Base-by-base conservation (phyloP, 2,113 vertebrate genomes). In the Paraplagusia blochii region DNA sequence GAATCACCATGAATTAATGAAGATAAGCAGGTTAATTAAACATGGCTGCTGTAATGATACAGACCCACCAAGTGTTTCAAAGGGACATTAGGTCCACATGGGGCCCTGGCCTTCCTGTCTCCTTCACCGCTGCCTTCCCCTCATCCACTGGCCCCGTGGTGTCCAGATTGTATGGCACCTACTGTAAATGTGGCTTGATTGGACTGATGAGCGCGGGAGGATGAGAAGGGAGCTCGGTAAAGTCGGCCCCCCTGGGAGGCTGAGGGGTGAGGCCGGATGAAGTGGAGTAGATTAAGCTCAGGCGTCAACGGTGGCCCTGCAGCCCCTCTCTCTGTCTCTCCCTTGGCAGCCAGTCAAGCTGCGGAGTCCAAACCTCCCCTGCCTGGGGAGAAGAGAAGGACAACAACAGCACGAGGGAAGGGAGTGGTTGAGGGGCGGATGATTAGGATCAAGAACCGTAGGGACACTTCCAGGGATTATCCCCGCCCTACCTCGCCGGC, bases 11-110 rank as follows among this genome's bases (percentile, higher is more conserved):
- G 93, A 95, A 95, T 95, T 94, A 96, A 95, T 94, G 94, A 95
- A 93, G 93, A 91, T 86, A 77, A 85, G 83, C 90, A 83, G 89
- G 89, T 89, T 95, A 96, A 98, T 97, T 98, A 96, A 94, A 94
- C 91, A 84, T 80, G 83, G 87, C 84, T 48, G 88, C 74, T 73
- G 91, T 87, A 53, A 90, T 72, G 76, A 91, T 91, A 90, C 51
- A 87, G 90, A 93, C 94, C 94, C 91, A 93, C 88, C 89, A 92
- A 95, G 93, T 67, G 88, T 93, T 94, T 94, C 91, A 83, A 90
- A 93, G 92, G 76, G 90, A 93, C 82, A 87, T 88, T n/a, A 78
- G 40, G 90, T 85, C 83, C 83, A 73, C 76, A 81, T 90, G 88
- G 88, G 90, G 77, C 81, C 72, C 70, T 36, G 60, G 66, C 72